Evolutionary conservation across 2,113 vertebrate genomes (phyloP).

Genomic region (Salvelinus namaycush): DNA sequence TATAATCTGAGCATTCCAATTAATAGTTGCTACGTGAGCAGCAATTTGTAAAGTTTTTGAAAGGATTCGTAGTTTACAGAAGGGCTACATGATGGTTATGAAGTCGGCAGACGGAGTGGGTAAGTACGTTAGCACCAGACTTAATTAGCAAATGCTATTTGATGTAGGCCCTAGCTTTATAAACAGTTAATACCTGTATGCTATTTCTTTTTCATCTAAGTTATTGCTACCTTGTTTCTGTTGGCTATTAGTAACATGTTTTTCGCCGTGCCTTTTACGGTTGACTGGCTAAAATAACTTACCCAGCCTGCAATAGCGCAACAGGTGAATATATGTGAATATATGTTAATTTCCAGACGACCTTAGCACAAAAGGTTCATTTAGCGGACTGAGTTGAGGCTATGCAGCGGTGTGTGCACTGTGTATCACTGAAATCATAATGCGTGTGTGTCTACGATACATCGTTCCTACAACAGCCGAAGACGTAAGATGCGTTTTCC

Average conservation of each 20-base stretch:
- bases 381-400: constrained; percentile 49
- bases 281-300: too few relatives aligned
- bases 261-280: too few relatives aligned
- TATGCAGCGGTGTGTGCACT: constrained; percentile 36
- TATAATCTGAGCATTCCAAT: background rate
- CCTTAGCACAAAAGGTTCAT: constrained; percentile 54
- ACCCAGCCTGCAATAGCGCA: background rate
- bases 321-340: too few relatives aligned
- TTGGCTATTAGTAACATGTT: too few relatives aligned
- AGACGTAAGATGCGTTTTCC: too few relatives aligned
- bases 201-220: background rate
- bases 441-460: constrained; percentile 29
- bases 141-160: constrained; percentile 12
- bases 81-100: constrained; percentile 1
- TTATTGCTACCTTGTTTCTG: background rate
- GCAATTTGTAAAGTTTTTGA: background rate
- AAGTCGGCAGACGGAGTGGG: constrained; percentile 72
- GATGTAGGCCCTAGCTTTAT: too few relatives aligned
- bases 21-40: background rate
- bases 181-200: background rate
- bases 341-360: background rate
- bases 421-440: constrained; percentile 22
- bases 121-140: constrained; percentile 36
- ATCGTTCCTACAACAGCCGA: too few relatives aligned
- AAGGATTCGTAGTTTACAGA: background rate